phyloP scores from a whole-genome alignment of 2,797 vertebrate species.

The Anguilla obscura region DNA sequence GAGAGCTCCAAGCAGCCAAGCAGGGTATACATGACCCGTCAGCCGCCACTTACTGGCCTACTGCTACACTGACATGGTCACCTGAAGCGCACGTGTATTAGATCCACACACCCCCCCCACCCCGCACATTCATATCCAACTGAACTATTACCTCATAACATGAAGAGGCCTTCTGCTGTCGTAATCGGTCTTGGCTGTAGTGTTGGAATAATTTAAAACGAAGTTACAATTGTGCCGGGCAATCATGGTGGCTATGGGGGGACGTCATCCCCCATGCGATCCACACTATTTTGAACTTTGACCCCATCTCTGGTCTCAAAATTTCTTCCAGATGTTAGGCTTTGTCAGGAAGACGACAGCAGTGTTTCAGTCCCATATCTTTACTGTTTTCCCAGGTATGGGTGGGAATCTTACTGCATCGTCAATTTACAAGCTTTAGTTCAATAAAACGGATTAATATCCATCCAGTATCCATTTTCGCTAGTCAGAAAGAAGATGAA shows the following conservation, averaged over 20 bases:
- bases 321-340: neutral
- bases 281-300: neutral
- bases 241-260: neutral
- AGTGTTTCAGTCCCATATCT: neutral
- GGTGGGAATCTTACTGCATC: neutral
- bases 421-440: neutral
- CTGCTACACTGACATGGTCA: neutral
- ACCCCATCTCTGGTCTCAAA: neutral
- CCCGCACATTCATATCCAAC: neutral
- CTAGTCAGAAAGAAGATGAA: neutral
- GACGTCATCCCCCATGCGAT: neutral
- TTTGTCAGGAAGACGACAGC: neutral
- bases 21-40: neutral
- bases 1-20: neutral
- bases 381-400: neutral
- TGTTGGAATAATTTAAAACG: conserved; percentile 3
- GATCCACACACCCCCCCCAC: neutral
- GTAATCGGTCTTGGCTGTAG: conserved; percentile 16
- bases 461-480: neutral
- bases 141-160: neutral
- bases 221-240: neutral
- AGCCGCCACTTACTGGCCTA: neutral
- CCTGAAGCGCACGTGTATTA: neutral
- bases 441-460: neutral
- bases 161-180: neutral